A percentile compares a stretch with the other conserved stretches of the same genome.
Evolutionary conservation across 2,888 invertebrate genomes (phyloP).

Genomic region (Marronus borbonicus): DNA sequence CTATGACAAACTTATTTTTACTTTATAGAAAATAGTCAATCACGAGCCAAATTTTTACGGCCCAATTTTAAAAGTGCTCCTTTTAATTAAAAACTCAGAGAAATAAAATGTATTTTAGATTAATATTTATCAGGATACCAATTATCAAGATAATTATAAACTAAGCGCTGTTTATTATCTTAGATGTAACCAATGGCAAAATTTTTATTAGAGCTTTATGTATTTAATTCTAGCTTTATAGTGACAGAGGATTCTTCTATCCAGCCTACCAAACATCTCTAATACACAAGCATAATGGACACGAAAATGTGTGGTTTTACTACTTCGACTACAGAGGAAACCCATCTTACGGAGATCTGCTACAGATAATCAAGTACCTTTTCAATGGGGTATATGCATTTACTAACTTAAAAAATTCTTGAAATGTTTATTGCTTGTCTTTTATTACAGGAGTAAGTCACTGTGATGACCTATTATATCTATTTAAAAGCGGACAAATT

Average conservation of each 20-base stretch:
- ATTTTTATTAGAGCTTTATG: not conserved
- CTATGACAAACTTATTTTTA: too few relatives aligned
- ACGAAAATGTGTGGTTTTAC: slow-evolving; percentile 70
- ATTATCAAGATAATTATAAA: too few relatives aligned
- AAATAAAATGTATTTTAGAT: too few relatives aligned
- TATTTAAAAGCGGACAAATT: slow-evolving; percentile 67
- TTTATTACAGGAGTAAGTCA: slow-evolving; percentile 69
- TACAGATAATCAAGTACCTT: slow-evolving; percentile 61
- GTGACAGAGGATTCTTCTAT: slow-evolving; percentile 71
- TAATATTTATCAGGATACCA: too few relatives aligned
- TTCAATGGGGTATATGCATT: slow-evolving; percentile 62
- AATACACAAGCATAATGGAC: slow-evolving; percentile 62
- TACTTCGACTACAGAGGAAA: slow-evolving; percentile 71
- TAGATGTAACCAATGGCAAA: too few relatives aligned
- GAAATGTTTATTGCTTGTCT: not conserved
- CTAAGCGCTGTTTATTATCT: too few relatives aligned
- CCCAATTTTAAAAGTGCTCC: too few relatives aligned
- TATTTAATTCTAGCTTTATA: slow-evolving; percentile 67
- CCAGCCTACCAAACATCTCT: slow-evolving; percentile 68
- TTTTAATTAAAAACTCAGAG: too few relatives aligned
- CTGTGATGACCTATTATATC: slow-evolving; percentile 73
- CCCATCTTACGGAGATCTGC: slow-evolving; percentile 67
- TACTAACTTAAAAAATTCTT: not conserved
- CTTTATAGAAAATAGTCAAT: too few relatives aligned
- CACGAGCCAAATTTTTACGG: not conserved